Evolutionary conservation across 2,797 vertebrate genomes (phyloP), one percentile per base, ranked within the genome.

Genomic region (Muscicapa comitata): DNA sequence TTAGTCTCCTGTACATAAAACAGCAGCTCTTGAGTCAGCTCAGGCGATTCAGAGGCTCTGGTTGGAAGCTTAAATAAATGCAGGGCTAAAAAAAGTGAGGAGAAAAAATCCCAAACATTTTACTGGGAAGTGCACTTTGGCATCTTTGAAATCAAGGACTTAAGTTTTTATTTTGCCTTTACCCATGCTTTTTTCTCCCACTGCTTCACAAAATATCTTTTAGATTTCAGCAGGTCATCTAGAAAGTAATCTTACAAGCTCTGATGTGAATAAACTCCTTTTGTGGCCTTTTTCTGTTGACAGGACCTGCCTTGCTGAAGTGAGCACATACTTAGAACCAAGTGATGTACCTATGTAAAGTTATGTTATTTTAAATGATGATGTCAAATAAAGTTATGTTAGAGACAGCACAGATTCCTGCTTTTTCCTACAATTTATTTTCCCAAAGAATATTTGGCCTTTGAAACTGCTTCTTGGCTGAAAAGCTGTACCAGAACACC

Each of bases 61-160:
- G 4, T 0, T 23, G 5, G 25, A 86, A 86, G 5, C 4, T 53
- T 51, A 86, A 83, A 62, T 29, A 78, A 63, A 53, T 1, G 1
- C 11, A 62, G 3, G 9, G 12, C 7, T 75, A 48, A 57, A 74
- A 58, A 59, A 53, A 17, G 4, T 3, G 2, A 61, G 26, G 3
- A 50, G 21, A 13, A 40, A 54, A 19, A 31, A 4, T 11, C 1
- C 2, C 1, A 42, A 42, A 7, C 2, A 6, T 11, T 35, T 21
- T 17, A 43, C 6, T 21, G 10, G 20, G 48, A 86, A 45, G 24
- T 11, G 13, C n/a, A 47, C 7, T 59, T 59, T 11, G 11, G 2
- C 37, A 63, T 26, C 26, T 77, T 66, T 47, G 28, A 95, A 88
- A 76, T 29, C 10, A 50, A 51, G 8, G 9, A 38, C 13, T 68